These are phyloP conservation scores for Euglossa dilemma DNA, from an alignment of 1,140 invertebrate species.

Conservation along the genomic window DNA sequence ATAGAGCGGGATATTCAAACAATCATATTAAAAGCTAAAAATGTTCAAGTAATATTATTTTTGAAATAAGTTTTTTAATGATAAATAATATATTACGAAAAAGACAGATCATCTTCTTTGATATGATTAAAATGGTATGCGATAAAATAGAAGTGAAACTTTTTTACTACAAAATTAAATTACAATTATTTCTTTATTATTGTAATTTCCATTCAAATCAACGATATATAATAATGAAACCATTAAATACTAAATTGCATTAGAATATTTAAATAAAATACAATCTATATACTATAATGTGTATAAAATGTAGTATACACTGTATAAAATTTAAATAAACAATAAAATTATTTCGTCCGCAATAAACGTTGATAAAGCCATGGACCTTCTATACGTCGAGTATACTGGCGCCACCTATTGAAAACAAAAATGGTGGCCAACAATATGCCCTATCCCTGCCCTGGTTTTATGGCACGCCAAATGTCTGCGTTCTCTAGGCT, in stretches of 20 bases:
- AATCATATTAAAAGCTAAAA: not conserved
- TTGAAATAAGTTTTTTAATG: not conserved
- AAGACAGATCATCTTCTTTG: not conserved
- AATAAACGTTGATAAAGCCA: conserved; percentile 36
- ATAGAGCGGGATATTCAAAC: conserved; percentile 24
- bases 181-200: not conserved
- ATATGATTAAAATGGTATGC: too few relatives aligned
- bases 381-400: conserved; percentile 34
- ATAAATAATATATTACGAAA: not conserved
- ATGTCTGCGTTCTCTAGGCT: conserved; percentile 77
- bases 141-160: not conserved
- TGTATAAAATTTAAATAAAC: not conserved
- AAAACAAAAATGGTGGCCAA: conserved; percentile 81
- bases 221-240: not conserved
- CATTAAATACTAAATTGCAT: not conserved
- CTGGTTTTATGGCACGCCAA: conserved; percentile 79
- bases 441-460: conserved; percentile 80
- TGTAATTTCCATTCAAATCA: not conserved
- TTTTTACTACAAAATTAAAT: not conserved
- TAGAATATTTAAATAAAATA: not conserved
- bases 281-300: too few relatives aligned
- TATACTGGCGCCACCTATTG: conserved; percentile 75
- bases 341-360: conserved; percentile 18
- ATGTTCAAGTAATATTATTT: not conserved
- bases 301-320: not conserved